These are phyloP conservation scores for Spermophilus dauricus DNA, from an alignment of 2,113 vertebrate genomes.

Conservation along the genomic window DNA sequence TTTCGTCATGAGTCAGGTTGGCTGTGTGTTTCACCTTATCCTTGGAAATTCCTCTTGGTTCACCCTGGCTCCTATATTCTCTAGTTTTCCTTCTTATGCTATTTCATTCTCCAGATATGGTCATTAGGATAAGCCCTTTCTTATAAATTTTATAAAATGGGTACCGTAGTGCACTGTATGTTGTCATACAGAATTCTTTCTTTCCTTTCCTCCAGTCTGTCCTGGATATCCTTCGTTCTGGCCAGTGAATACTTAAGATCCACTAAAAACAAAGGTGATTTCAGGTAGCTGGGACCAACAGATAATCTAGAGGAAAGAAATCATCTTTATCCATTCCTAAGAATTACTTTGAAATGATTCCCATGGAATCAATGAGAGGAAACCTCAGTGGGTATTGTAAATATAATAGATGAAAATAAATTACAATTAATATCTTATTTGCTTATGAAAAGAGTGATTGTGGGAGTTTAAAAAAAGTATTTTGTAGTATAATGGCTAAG, in stretches of 20 bases:
- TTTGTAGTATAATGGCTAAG: constrained; percentile 69
- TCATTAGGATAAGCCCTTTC: not conserved
- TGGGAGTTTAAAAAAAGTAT: constrained; percentile 67
- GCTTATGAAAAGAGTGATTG: constrained; percentile 67
- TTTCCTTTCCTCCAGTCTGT: not conserved
- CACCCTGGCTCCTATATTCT: not conserved
- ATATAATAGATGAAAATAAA: constrained; percentile 82
- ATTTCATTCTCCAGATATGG: not conserved
- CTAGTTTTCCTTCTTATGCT: not conserved
- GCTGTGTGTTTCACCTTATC: not conserved
- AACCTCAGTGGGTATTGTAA: constrained; percentile 67
- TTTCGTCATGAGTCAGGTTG: not conserved
- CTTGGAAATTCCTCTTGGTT: not conserved
- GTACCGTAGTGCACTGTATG: not conserved
- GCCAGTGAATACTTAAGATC: not conserved
- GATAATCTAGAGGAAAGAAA: constrained; percentile 69
- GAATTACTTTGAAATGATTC: constrained; percentile 76
- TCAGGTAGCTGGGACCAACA: constrained; percentile 51
- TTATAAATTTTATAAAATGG: not conserved
- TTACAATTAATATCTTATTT: constrained; percentile 76
- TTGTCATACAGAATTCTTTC: not conserved
- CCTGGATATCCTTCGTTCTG: not conserved
- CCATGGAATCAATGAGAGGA: constrained; percentile 66
- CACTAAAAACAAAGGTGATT: constrained; percentile 57
- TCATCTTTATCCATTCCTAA: constrained; percentile 6